Base-by-base conservation (phyloP, 2,888 invertebrate genomes). In the Phania funesta region DNA sequence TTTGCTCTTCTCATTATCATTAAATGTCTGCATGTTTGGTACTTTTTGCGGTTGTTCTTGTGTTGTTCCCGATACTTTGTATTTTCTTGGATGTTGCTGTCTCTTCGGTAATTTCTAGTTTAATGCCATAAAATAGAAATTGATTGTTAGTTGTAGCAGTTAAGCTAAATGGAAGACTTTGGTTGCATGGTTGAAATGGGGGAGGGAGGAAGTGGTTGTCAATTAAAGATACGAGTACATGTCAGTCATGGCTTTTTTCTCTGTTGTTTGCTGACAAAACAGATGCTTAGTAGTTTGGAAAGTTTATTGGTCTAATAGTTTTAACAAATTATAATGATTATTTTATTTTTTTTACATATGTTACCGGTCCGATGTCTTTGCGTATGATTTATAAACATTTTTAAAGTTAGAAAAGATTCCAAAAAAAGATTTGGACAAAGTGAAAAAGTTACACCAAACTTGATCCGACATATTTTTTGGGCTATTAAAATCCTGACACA, bases 241-340 rank as follows among this genome's bases (percentile, higher is more conserved):
- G 56, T 38, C 35, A 16, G 29, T 22, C 13, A 24, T 58, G 41
- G 18, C 46, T 24, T 56, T 64, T 24, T 50, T 38, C 16, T 50
- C 50, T 52, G 38, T 48, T 58, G 35, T 18, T 20, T 52, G 44
- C 54, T 44, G 58, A 60, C 58, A 76, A 65, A 79, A 58, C 78
- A 73, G 78, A 79, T 79, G 78, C 71, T 73, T 71, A 73, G 46
- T 35, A 67, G 44, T 60, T 76, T 71, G 77, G 77, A 78, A 82
- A 74, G 65, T 75, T 67, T 77, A 70, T 70, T 82, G 78, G 82
- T 82, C 82, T 74, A 78, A 75, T 82, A 74, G 80, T 76, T 76
- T 71, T 32, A 60, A 3, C 62, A 44, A 74, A 50, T 56, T 22
- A 58, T 58, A 7, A 67, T 54, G 13, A 60, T 73, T 67, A 73